Base-by-base conservation (phyloP, 1,140 invertebrate genomes). In the Hormaphis cornu region DNA sequence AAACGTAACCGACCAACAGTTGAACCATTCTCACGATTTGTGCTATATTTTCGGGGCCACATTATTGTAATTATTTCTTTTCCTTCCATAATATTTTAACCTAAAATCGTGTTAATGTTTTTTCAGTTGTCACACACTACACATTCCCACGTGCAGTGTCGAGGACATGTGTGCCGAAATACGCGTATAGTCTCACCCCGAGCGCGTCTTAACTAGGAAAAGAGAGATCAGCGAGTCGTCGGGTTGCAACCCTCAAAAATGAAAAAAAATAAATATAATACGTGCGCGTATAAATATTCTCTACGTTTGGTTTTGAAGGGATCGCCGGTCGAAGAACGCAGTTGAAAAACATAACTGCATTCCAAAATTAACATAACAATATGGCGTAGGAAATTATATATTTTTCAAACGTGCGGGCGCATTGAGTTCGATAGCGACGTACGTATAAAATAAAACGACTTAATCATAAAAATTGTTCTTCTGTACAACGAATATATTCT, bases 141-240 rank as follows among this genome's bases (percentile, higher is more conserved):
- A 56, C 53, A 46, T 63, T 63, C 59, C 28, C 59, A 63, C 42
- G n/a, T 63, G 59, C 59, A 48, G 40, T 48, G 33, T 28, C 26
- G 58, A 46, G 10, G 42, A 63, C 59, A 63, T 44, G 44, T 63
- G 59, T 48, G 59, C 12, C 26, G 59, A 63, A 61, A 42, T 63
- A 28, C 42, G 8, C 16, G n/a, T 42, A n/a, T 4, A 22, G 26
- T 16, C 37, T 22, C 10, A 28, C n/a, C 7, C 40, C 56, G 22
- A 12, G 28, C 28, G 37, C 16, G 37, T 18, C 56, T n/a, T 53
- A 53, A 53, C 26, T 53, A 28, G 20, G 18, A 56, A 35, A 33
- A 1, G 30, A n/a, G n/a, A 35, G 30, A 56, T 35, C 16, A 26
- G 18, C 26, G 16, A 56, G 37, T 56, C 53, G 30, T 33, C 22